Evolutionary conservation across 2,113 vertebrate species (phyloP).

Genomic region (Hiodon alosoides): DNA sequence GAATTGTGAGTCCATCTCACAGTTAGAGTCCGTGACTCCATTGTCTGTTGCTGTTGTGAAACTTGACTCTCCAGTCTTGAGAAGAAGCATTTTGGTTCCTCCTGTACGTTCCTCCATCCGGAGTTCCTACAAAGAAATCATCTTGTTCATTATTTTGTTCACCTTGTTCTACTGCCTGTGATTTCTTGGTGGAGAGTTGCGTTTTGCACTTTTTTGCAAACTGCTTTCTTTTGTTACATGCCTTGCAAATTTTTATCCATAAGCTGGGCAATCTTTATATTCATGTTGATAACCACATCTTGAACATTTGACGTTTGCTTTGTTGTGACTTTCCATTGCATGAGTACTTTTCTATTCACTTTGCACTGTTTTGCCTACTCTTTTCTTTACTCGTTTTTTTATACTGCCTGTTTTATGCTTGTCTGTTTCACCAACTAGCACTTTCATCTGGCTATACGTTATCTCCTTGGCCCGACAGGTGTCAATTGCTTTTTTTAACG

Average conservation of each 20-base stretch:
- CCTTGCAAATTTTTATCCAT: constrained; percentile 8
- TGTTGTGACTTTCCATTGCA: no score
- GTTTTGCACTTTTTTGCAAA: constrained; percentile 23
- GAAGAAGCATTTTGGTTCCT: no score
- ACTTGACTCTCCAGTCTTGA: no score
- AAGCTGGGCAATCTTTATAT: background rate
- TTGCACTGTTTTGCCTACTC: background rate
- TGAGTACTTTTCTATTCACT: background rate
- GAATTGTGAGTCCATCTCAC: no score
- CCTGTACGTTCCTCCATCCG: no score
- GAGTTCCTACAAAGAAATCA: constrained; percentile 17
- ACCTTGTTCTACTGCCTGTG: constrained; percentile 11
- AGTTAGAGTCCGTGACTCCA: no score
- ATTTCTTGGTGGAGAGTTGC: background rate
- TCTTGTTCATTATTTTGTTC: background rate
- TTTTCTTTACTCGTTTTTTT: background rate
- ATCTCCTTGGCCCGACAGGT: constrained; percentile 12
- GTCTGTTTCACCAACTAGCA: background rate
- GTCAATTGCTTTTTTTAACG: constrained; percentile 14
- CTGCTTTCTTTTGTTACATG: constrained; percentile 5
- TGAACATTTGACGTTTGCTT: background rate
- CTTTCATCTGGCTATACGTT: constrained; percentile 8
- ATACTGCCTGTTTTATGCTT: background rate
- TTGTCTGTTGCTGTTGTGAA: no score
- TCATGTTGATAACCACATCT: constrained; percentile 19